Evolutionary conservation across 2,888 invertebrate species (phyloP).

Genomic region (Kuschelorhynchus macadamiae): DNA sequence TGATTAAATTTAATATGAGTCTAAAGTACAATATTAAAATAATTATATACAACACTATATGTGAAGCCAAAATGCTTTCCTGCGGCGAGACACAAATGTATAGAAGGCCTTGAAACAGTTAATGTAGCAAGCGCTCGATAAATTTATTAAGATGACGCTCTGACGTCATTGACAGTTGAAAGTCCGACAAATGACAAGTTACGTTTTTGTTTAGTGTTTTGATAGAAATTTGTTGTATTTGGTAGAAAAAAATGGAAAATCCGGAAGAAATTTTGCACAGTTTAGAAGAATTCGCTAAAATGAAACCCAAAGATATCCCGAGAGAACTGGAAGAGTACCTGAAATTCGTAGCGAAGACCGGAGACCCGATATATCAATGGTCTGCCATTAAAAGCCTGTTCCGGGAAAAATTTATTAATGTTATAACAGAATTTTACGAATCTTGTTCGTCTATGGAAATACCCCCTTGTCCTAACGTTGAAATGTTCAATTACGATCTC

Average conservation of each 20-base stretch:
- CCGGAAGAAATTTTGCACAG: slow-evolving; percentile 88
- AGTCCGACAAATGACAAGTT: slow-evolving; percentile 25
- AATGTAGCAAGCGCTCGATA: slow-evolving; percentile 19
- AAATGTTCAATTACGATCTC: slow-evolving; percentile 89
- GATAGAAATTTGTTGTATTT: slow-evolving; percentile 37
- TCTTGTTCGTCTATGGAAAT: slow-evolving; percentile 84
- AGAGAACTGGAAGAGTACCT: slow-evolving; percentile 91
- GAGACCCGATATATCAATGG: slow-evolving; percentile 96
- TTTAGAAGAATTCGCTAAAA: slow-evolving; percentile 86
- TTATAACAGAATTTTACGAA: slow-evolving; percentile 90
- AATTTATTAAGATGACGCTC: neutral
- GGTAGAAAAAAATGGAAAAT: slow-evolving; percentile 79
- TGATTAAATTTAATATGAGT: too few relatives aligned
- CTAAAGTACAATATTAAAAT: too few relatives aligned
- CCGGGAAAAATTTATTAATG: slow-evolving; percentile 87
- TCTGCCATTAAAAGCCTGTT: slow-evolving; percentile 88
- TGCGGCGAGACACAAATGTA: too few relatives aligned
- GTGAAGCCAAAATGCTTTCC: too few relatives aligned
- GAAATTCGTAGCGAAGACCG: slow-evolving; percentile 91
- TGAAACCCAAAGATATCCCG: slow-evolving; percentile 85
- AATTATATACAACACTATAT: too few relatives aligned
- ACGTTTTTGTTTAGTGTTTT: slow-evolving; percentile 44
- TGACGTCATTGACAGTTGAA: slow-evolving; percentile 26
- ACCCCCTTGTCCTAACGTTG: slow-evolving; percentile 91
- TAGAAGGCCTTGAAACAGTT: slow-evolving; percentile 11